A percentile compares a stretch with the other conserved stretches of the same genome.
Conservation (phyloP, 1,140 invertebrate genomes). For the Trachymyrmex cornetzi region DNA sequence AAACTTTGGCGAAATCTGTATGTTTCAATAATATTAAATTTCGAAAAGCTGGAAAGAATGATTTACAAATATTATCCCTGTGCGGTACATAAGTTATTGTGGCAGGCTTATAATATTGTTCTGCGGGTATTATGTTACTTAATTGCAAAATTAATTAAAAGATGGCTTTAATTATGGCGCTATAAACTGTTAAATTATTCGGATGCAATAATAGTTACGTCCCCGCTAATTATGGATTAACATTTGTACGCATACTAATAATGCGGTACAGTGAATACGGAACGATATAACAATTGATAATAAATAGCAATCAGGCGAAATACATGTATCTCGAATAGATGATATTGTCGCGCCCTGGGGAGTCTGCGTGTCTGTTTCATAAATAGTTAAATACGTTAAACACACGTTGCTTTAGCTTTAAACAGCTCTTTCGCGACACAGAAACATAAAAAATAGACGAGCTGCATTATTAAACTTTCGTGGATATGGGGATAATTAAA, state of each 20-base stretch:
- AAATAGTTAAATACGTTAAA: conserved; percentile 41
- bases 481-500: conserved; percentile 16
- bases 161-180: conserved; percentile 44
- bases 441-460: conserved; percentile 12
- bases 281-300: conserved; percentile 51
- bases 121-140: conserved; percentile 38
- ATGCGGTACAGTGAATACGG: conserved; percentile 7
- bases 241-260: conserved; percentile 57
- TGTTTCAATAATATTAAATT: conserved; percentile 38
- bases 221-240: conserved; percentile 53
- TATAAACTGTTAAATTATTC: conserved; percentile 54
- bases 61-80: conserved; percentile 30
- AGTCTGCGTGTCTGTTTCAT: background rate
- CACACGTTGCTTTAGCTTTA: background rate
- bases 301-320: conserved; percentile 41
- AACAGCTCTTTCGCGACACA: conserved; percentile 2
- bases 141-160: conserved; percentile 60
- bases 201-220: conserved; percentile 50
- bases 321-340: conserved; percentile 29
- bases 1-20: background rate
- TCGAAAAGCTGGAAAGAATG: conserved; percentile 7
- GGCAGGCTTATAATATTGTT: conserved; percentile 14
- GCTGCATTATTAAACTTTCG: background rate
- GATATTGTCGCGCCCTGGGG: conserved; percentile 32
- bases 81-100: conserved; percentile 13